Evolutionary conservation across 2,888 invertebrate genomes (phyloP).

Genomic region (Nomada ferruginata): DNA sequence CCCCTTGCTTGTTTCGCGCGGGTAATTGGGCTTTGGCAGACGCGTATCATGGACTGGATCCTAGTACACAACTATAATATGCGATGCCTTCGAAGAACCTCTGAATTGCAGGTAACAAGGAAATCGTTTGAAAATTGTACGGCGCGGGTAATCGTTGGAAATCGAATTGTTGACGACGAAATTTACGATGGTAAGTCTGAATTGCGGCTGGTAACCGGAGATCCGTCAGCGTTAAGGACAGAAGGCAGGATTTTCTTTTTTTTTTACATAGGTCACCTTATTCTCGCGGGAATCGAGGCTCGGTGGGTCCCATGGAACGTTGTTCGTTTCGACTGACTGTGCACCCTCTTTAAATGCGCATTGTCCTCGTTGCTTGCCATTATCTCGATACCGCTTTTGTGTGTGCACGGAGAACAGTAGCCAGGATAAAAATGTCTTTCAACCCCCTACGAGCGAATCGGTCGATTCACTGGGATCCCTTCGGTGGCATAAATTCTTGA

Average conservation of each 20-base stretch:
- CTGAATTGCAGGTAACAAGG: background rate
- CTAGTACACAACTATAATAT: background rate
- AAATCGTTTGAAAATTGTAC: background rate
- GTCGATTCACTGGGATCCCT: conserved; percentile 35
- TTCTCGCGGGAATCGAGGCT: conserved; percentile 59
- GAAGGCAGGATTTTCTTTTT: conserved; percentile 31
- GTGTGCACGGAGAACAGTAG: conserved; percentile 15
- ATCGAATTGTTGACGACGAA: background rate
- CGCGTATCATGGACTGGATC: conserved; percentile 18
- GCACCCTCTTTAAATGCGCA: conserved; percentile 40
- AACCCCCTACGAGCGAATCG: conserved; percentile 32
- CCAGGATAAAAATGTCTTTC: conserved; percentile 48
- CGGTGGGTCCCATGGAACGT: conserved; percentile 35
- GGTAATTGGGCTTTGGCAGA: conserved; percentile 32
- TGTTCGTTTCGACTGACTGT: conserved; percentile 51
- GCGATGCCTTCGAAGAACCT: background rate
- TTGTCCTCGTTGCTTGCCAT: conserved; percentile 59
- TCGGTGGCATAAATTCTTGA: conserved; percentile 61
- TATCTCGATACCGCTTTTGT: conserved; percentile 53
- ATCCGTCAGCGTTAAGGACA: too few relatives aligned
- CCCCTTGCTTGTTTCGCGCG: conserved; percentile 32
- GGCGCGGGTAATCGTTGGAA: background rate
- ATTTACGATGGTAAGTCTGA: too few relatives aligned
- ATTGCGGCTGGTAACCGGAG: too few relatives aligned
- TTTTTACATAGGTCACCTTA: conserved; percentile 9